phyloP scores from a whole-genome alignment of 1,140 invertebrate genomes.

The Battus philenor region DNA sequence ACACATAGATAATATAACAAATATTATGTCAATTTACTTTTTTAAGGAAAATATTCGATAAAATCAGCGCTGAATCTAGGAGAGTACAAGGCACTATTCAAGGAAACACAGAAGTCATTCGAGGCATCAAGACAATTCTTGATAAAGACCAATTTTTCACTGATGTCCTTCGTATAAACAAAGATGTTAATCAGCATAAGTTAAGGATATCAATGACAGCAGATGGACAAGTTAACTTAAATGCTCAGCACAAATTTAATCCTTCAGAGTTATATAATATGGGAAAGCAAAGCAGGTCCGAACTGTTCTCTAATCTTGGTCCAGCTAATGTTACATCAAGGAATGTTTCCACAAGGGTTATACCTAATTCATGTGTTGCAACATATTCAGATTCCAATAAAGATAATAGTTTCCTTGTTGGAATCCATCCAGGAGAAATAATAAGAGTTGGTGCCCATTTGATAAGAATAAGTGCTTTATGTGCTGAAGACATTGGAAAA shows the following conservation, averaged over 20 bases:
- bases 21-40: too few relatives aligned
- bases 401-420: conserved; percentile 37
- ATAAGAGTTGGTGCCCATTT: conserved; percentile 47
- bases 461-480: conserved; percentile 43
- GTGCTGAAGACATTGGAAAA: conserved; percentile 45
- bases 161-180: conserved; percentile 59
- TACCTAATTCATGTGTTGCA: conserved; percentile 26
- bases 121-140: conserved; percentile 54
- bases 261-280: conserved; percentile 50
- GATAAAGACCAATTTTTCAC: conserved; percentile 68
- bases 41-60: conserved; percentile 68
- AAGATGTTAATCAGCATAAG: conserved; percentile 59
- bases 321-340: conserved; percentile 29
- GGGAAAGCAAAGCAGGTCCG: conserved; percentile 33
- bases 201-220: conserved; percentile 63
- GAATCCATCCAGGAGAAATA: conserved; percentile 56
- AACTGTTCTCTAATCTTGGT: conserved; percentile 48
- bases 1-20: too few relatives aligned
- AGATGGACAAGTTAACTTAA: conserved; percentile 62
- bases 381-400: conserved; percentile 37
- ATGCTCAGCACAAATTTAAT: conserved; percentile 55
- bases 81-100: conserved; percentile 49
- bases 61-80: conserved; percentile 60
- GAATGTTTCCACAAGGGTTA: conserved; percentile 47
- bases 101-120: conserved; percentile 67